Evolutionary conservation across 2,113 vertebrate species (phyloP).

Genomic region (Periophthalmus modestus): DNA sequence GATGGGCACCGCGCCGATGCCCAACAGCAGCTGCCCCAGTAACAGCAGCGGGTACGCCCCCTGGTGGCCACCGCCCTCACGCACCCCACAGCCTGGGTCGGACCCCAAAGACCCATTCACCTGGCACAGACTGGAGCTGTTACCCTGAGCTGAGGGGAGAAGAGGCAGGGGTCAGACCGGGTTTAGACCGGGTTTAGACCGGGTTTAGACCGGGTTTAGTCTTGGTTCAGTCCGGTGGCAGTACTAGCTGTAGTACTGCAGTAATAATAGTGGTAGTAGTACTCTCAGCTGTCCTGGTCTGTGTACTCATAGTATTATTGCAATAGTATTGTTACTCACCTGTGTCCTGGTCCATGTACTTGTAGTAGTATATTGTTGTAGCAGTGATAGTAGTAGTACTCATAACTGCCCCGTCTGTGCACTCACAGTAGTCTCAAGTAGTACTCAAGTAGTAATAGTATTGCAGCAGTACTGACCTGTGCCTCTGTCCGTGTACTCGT

Average conservation of each 20-base stretch:
- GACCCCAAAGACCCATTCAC: fast-evolving
- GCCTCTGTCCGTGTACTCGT: constrained; percentile 69
- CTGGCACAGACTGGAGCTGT: constrained; percentile 75
- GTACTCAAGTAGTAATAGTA: too few species aligned
- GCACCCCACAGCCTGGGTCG: constrained; percentile 58
- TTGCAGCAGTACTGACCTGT: constrained; percentile 72
- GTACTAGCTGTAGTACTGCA: too few species aligned
- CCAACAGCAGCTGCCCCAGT: constrained; percentile 85
- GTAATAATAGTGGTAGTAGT: background rate
- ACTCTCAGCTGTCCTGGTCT: constrained; percentile 72
- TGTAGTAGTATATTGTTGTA: constrained; percentile 71
- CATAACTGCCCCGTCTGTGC: too few species aligned
- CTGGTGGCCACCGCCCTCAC: constrained; percentile 39
- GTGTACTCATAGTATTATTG: constrained; percentile 76
- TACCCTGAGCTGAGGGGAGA: constrained; percentile 54
- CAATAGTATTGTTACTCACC: too few species aligned
- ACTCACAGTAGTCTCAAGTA: too few species aligned
- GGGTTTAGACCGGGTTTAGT: too few species aligned
- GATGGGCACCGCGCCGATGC: constrained; percentile 87
- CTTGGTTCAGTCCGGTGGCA: background rate
- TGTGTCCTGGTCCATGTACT: constrained; percentile 62
- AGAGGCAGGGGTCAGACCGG: background rate
- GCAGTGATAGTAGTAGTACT: background rate
- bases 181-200: too few species aligned
- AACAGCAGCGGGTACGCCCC: constrained; percentile 83